Conservation (phyloP, 2,888 invertebrate genomes). For the Strigamia transsilvanica region DNA sequence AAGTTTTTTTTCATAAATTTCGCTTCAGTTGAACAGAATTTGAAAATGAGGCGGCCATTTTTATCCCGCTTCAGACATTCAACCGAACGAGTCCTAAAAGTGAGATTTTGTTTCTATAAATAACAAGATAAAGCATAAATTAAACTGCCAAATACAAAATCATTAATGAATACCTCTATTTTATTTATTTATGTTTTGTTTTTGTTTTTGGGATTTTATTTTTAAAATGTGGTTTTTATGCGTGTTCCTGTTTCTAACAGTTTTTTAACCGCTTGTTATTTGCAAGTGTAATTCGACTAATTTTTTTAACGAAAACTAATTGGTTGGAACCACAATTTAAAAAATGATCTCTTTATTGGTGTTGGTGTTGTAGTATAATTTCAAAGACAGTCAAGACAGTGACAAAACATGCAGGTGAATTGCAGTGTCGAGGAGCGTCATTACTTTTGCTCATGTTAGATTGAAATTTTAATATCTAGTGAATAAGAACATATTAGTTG, state of each 20-base stretch:
- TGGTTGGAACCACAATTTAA: conserved; percentile 5
- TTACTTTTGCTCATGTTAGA: conserved; percentile 4
- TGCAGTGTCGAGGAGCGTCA: conserved; percentile 45
- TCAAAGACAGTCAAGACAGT: conserved; percentile 43
- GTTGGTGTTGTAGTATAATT: not conserved
- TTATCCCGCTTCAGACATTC: too few species aligned
- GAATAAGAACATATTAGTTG: conserved; percentile 33
- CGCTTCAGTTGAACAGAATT: too few species aligned
- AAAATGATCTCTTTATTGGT: conserved; percentile 16
- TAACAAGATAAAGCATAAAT: conserved; percentile 57
- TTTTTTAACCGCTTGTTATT: not conserved
- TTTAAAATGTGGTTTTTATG: conserved; percentile 39
- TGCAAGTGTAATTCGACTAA: not conserved
- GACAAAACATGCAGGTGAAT: conserved; percentile 50
- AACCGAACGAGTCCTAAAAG: too few species aligned
- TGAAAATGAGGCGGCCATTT: too few species aligned
- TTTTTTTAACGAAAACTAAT: not conserved
- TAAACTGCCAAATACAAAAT: conserved; percentile 54
- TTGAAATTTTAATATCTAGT: not conserved
- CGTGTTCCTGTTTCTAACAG: conserved; percentile 17
- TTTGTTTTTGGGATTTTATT: conserved; percentile 52
- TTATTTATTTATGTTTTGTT: conserved; percentile 55
- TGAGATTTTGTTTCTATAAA: conserved; percentile 55
- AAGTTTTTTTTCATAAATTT: not conserved
- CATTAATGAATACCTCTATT: conserved; percentile 53